A percentile compares a stretch with the other conserved stretches of the same genome.
Conservation (phyloP, 1,140 invertebrate genomes). For the Drosophila subpulchrella region DNA sequence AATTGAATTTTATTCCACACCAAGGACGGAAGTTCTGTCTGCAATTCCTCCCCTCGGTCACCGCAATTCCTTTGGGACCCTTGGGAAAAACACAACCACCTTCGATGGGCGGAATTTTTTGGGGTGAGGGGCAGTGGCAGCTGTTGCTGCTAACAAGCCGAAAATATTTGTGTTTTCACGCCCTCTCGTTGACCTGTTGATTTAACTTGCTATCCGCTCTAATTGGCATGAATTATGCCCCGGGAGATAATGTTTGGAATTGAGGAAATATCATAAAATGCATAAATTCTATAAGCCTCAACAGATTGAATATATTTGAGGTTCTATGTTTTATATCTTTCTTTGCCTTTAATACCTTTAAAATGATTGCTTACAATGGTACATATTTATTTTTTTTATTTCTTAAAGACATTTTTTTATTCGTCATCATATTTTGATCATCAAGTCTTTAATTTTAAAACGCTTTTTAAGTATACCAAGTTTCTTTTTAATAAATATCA, state of each 20-base stretch:
- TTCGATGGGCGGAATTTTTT: neutral
- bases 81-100: constrained; percentile 52
- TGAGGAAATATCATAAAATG: neutral
- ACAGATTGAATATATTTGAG: neutral
- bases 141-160: constrained; percentile 68
- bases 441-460: too few species aligned
- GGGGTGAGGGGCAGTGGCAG: constrained; percentile 11
- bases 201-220: constrained; percentile 27
- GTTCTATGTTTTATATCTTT: too few species aligned
- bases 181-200: constrained; percentile 66
- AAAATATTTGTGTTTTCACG: constrained; percentile 76
- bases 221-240: constrained; percentile 74
- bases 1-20: constrained; percentile 82
- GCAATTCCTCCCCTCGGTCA: constrained; percentile 16
- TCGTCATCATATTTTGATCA: too few species aligned
- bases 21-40: constrained; percentile 14
- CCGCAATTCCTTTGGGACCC: constrained; percentile 66
- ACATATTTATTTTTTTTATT: too few species aligned
- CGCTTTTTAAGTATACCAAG: too few species aligned
- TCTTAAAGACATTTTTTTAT: too few species aligned
- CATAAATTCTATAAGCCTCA: neutral
- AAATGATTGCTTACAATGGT: too few species aligned
- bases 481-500: too few species aligned
- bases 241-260: neutral
- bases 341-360: too few species aligned